A percentile compares a stretch with the other conserved stretches of the same genome.
phyloP scores from a whole-genome alignment of 2,888 invertebrate genomes.

The Adelognathus sp. region DNA sequence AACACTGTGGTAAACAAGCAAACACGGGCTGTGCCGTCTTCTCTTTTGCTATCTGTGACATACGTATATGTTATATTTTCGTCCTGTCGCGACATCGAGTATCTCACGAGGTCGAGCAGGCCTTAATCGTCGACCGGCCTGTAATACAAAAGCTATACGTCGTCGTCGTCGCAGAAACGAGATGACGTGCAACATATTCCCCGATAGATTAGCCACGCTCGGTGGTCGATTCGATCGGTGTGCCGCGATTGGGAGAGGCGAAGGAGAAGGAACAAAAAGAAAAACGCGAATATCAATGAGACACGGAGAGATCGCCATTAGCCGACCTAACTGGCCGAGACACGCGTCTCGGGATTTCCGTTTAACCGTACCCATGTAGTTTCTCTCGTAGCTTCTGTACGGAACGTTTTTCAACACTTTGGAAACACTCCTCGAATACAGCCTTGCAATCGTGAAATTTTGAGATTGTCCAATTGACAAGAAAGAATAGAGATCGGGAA shows the following conservation, averaged over 20 bases:
- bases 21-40: neutral
- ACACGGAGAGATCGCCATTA: constrained; percentile 63
- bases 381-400: neutral
- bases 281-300: constrained; percentile 70
- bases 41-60: neutral
- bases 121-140: constrained; percentile 18
- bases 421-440: no score
- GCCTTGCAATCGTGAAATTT: no score
- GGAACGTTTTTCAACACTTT: no score
- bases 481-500: no score
- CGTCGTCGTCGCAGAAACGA: no score
- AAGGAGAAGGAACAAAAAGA: constrained; percentile 21
- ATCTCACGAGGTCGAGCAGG: constrained; percentile 36
- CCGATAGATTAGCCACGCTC: constrained; percentile 63
- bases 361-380: constrained; percentile 36
- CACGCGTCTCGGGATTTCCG: constrained; percentile 59
- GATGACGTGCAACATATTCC: constrained; percentile 40
- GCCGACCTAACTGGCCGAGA: constrained; percentile 69
- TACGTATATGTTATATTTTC: constrained; percentile 5
- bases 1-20: neutral
- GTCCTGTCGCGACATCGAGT: constrained; percentile 12
- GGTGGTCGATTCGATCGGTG: constrained; percentile 67
- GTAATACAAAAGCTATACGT: neutral
- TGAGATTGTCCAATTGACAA: no score
- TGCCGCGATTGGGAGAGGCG: constrained; percentile 8